Base-by-base conservation (phyloP, 2,113 vertebrate genomes). In the Haemorhous mexicanus region DNA sequence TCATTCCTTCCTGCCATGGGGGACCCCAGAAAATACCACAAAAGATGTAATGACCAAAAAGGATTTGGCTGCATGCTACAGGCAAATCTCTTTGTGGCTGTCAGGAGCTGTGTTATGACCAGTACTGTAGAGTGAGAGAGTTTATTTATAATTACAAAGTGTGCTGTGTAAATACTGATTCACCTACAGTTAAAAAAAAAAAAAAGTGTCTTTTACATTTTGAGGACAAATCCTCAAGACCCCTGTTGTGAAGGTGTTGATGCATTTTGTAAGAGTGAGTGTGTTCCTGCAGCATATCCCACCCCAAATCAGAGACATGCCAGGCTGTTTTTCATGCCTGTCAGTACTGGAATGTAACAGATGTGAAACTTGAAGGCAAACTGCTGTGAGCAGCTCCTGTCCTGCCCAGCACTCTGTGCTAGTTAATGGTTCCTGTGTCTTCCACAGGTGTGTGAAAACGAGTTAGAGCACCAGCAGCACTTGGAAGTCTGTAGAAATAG, bases 221-320 rank as follows among this genome's bases (percentile, higher is more conserved):
- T 72, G 74, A 37, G 24, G 47, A 46, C 66, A 83, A 64, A 46
- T 68, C 80, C 75, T 85, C 39, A 23, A 27, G 72, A 47, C 66
- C 72, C 89, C 50, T 43, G 18, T 72, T 32, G 37, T 23, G 59
- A 73, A 49, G 33, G 43, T 88, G 74, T 55, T 90, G 70, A 62
- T 94, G 80, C 49, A 47, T 95, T 96, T 97, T 84, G 47, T 86
- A 69, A 44, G 80, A 79, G 32, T 43, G 87, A 94, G 53, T 86
- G 77, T 70, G 64, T 86, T 94, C 96, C 87, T 79, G 74, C 49
- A 63, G 92, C 69, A 64, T n/a, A 23, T 92, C 87, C 63, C 52
- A 73, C 68, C 61, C 78, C 62, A 52, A 33, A 66, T 72, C 74
- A 77, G 77, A 80, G 73, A 37, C 9, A 1, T 58, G 67, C 64